Conservation (phyloP, 2,113 vertebrate genomes). For the Litocranius walleri region DNA sequence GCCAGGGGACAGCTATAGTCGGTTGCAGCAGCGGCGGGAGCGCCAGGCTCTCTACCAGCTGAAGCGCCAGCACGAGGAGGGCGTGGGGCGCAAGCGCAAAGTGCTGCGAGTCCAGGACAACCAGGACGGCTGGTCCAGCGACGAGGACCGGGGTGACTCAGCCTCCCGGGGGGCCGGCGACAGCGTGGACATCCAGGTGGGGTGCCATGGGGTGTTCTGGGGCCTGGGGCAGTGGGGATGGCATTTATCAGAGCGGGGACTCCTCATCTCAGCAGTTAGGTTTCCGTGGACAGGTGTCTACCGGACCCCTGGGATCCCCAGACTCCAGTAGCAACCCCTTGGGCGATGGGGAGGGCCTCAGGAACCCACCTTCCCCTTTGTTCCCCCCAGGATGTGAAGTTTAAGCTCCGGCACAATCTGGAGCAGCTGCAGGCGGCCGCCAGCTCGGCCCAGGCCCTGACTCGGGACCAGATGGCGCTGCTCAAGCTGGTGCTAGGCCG, state of each 20-base stretch:
- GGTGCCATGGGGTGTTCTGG: accelerated
- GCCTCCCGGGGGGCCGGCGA: accelerated
- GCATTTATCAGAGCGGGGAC: accelerated
- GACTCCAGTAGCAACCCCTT: accelerated
- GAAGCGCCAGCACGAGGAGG: conserved; percentile 84
- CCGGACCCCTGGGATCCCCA: accelerated
- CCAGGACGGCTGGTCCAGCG: conserved; percentile 53
- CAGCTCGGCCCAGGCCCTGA: conserved; percentile 79
- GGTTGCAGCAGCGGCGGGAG: conserved; percentile 81
- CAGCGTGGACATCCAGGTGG: conserved; percentile 90
- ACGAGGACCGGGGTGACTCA: conserved; percentile 70
- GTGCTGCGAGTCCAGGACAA: conserved; percentile 83
- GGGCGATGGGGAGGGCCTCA: accelerated
- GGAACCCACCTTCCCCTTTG: accelerated
- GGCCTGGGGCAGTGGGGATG: not conserved
- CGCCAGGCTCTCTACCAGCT: conserved; percentile 85
- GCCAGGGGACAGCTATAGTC: conserved; percentile 66
- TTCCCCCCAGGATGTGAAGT: conserved; percentile 89
- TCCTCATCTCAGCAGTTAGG: not conserved
- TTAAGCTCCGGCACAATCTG: conserved; percentile 91
- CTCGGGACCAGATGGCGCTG: conserved; percentile 80
- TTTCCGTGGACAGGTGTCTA: accelerated
- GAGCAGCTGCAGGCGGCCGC: conserved; percentile 84
- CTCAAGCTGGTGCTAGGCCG: conserved; percentile 89
- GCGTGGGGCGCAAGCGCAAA: conserved; percentile 80